Percentiles rank a stretch among this genome's conserved stretches.
phyloP scores from a whole-genome alignment of 2,797 vertebrate genomes.

The Anas flavirostris region DNA sequence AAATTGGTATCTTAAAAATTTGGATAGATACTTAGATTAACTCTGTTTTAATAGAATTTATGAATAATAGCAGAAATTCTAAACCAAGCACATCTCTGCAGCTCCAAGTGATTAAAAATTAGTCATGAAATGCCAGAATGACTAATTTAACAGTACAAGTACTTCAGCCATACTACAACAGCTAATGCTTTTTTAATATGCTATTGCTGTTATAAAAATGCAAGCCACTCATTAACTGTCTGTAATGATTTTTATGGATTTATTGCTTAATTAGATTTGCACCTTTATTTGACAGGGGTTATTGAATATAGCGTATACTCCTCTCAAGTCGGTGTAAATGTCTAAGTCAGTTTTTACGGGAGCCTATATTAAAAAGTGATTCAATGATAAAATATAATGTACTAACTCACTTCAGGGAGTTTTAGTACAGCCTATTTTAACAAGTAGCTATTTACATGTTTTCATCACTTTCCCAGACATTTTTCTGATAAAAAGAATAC shows the following conservation, averaged over 20 bases:
- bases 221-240: slow-evolving; percentile 47
- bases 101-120: slow-evolving; percentile 20
- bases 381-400: slow-evolving; percentile 18
- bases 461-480: neutral
- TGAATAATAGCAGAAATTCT: slow-evolving; percentile 1
- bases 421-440: neutral
- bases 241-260: slow-evolving; percentile 65
- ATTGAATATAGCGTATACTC: slow-evolving; percentile 27
- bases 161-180: neutral
- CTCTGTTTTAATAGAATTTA: neutral
- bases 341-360: slow-evolving; percentile 41
- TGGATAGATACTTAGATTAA: neutral
- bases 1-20: neutral
- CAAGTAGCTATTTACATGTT: neutral
- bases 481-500: neutral
- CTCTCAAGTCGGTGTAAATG: slow-evolving; percentile 37
- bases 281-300: slow-evolving; percentile 61
- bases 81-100: neutral
- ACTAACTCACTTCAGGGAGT: slow-evolving; percentile 18
- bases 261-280: slow-evolving; percentile 72
- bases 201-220: slow-evolving; percentile 50
- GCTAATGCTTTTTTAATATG: slow-evolving; percentile 42
- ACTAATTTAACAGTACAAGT: slow-evolving; percentile 19
- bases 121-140: slow-evolving; percentile 19
- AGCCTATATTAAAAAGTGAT: slow-evolving; percentile 40